Conservation (phyloP, 2,888 invertebrate species). For the Petrolisthes manimaculis region DNA sequence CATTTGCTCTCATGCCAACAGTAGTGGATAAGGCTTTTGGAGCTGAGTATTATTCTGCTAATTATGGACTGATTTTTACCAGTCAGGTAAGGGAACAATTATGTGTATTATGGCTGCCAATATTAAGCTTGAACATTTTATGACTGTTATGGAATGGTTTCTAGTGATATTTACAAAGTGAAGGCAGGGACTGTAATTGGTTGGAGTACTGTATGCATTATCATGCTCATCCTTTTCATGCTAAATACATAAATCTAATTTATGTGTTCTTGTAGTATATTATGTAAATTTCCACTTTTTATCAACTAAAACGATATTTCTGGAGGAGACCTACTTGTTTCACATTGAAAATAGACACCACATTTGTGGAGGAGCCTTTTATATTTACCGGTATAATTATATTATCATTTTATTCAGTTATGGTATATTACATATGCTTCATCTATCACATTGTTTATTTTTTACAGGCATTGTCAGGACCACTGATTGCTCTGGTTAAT, state of each 20-base stretch:
- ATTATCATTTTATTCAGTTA: not conserved
- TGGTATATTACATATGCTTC: not conserved
- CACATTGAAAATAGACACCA: not conserved
- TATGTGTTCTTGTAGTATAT: too few species aligned
- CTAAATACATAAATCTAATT: too few species aligned
- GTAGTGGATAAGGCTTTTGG: conserved; percentile 70
- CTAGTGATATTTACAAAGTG: not conserved
- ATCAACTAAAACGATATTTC: too few species aligned
- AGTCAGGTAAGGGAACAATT: conserved; percentile 43
- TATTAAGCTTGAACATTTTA: too few species aligned
- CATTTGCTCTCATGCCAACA: conserved; percentile 70
- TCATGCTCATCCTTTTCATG: too few species aligned
- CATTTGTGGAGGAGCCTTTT: not conserved
- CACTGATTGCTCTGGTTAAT: conserved; percentile 51
- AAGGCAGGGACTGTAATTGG: not conserved
- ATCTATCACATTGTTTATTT: not conserved
- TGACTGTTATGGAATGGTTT: too few species aligned
- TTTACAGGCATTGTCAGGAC: conserved; percentile 52
- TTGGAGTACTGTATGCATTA: not conserved
- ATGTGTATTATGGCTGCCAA: too few species aligned
- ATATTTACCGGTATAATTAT: not conserved
- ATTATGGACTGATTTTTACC: conserved; percentile 66
- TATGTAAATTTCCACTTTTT: too few species aligned
- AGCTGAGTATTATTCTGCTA: conserved; percentile 67
- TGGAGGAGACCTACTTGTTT: too few species aligned